Evolutionary conservation across 2,888 invertebrate species (phyloP).

Genomic region (Embidobia sp.): DNA sequence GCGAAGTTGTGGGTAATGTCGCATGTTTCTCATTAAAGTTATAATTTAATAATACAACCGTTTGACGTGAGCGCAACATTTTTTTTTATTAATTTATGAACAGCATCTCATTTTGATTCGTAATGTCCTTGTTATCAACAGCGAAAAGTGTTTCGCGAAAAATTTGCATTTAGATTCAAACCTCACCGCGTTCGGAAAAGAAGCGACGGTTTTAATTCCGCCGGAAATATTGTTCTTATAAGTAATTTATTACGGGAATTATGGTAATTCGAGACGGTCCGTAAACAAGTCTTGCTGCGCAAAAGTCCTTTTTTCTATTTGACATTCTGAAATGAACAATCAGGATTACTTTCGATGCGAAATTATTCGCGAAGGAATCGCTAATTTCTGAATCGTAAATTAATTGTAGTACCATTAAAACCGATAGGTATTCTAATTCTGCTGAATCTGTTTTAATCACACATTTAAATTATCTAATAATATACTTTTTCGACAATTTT

Average conservation of each 20-base stretch:
- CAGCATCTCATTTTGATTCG: constrained; percentile 8
- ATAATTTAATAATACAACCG: constrained; percentile 2
- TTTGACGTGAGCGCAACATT: not conserved
- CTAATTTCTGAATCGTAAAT: no score
- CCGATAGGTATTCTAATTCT: no score
- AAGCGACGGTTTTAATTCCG: constrained; percentile 8
- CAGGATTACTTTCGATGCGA: no score
- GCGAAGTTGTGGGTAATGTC: constrained; percentile 2
- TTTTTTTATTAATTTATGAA: not conserved
- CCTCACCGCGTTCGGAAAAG: constrained; percentile 1
- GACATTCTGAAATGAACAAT: no score
- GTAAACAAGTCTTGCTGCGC: no score
- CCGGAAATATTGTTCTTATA: constrained; percentile 24
- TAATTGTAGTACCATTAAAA: no score
- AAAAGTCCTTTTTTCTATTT: no score
- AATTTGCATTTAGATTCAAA: constrained; percentile 41
- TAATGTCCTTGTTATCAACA: constrained; percentile 5
- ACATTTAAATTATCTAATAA: no score
- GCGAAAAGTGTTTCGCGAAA: constrained; percentile 1
- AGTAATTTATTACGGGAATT: constrained; percentile 14
- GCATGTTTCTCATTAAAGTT: constrained; percentile 16
- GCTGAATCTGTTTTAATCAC: no score
- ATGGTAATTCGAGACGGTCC: constrained; percentile 3
- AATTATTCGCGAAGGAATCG: no score
- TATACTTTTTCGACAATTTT: no score